Evolutionary conservation across 2,888 invertebrate genomes (phyloP).

Genomic region (Caenorhabditis drosophilae): DNA sequence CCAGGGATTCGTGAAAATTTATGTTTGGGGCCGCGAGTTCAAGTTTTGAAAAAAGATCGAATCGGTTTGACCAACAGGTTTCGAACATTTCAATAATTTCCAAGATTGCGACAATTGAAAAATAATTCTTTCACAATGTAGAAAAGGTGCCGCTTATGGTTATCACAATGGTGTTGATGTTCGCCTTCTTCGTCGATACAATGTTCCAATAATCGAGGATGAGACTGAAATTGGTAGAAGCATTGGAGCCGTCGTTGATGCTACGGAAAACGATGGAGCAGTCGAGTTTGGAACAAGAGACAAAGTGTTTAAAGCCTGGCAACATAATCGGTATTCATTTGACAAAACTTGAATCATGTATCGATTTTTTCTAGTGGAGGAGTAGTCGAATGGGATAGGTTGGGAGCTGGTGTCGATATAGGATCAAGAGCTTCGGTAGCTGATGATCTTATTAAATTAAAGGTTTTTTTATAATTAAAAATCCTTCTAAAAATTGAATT

Average conservation of each 20-base stretch:
- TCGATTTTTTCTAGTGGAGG: too few species aligned
- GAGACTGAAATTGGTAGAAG: conserved; percentile 54
- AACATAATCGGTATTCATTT: conserved; percentile 40
- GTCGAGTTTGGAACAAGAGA: conserved; percentile 49
- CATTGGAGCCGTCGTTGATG: conserved; percentile 45
- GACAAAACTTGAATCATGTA: too few species aligned
- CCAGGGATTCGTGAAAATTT: conserved; percentile 52
- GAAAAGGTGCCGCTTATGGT: conserved; percentile 52
- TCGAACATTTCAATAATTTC: too few species aligned
- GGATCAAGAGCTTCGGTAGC: conserved; percentile 50
- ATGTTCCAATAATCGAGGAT: conserved; percentile 49
- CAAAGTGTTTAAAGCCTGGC: conserved; percentile 46
- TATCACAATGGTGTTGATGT: conserved; percentile 57
- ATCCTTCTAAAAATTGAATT: not conserved
- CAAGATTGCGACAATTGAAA: too few species aligned
- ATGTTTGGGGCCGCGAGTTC: conserved; percentile 51
- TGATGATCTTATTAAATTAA: conserved; percentile 45
- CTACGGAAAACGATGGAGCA: conserved; percentile 38
- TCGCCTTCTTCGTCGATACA: conserved; percentile 37
- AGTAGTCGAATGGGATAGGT: conserved; percentile 49
- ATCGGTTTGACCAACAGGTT: conserved; percentile 43
- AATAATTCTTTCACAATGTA: not conserved
- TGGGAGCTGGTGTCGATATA: conserved; percentile 55
- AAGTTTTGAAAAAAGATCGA: conserved; percentile 44
- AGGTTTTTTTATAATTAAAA: not conserved